Conservation (phyloP, 2,888 invertebrate genomes). For the Teleiodes luculella region DNA sequence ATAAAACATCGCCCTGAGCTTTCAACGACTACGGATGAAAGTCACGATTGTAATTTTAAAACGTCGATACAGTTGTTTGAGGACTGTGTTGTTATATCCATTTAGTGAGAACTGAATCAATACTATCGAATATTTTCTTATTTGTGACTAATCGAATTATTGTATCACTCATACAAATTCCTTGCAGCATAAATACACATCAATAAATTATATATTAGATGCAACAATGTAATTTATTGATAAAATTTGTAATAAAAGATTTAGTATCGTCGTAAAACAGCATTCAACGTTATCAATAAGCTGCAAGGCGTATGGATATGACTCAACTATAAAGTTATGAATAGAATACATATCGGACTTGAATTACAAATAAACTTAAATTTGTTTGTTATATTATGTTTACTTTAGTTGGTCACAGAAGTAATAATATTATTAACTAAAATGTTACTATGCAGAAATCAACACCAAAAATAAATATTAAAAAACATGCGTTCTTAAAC, state of each 20-base stretch:
- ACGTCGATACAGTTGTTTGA: conserved; percentile 63
- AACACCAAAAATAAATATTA: too few species aligned
- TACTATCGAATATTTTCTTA: too few species aligned
- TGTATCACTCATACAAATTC: too few species aligned
- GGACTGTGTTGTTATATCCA: conserved; percentile 54
- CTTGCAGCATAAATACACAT: background rate
- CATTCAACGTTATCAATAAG: background rate
- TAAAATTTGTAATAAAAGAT: conserved; percentile 2
- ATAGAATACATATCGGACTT: too few species aligned
- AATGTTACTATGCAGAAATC: too few species aligned
- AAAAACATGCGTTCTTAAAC: too few species aligned
- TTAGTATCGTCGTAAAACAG: conserved; percentile 1
- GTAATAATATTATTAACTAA: too few species aligned
- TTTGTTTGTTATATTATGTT: too few species aligned
- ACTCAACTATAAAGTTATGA: background rate
- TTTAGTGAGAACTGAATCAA: too few species aligned
- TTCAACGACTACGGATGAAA: conserved; percentile 68
- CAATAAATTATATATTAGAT: background rate
- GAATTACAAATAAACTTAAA: too few species aligned
- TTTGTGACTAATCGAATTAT: conserved; percentile 36
- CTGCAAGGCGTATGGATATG: background rate
- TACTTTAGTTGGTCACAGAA: too few species aligned
- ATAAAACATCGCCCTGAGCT: conserved; percentile 74
- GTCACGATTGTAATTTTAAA: conserved; percentile 77
- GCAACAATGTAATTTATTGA: conserved; percentile 2